Percentiles rank a stretch among this genome's conserved stretches.
phyloP scores from a whole-genome alignment of 1,140 invertebrate genomes.

The Callitettix versicolor region DNA sequence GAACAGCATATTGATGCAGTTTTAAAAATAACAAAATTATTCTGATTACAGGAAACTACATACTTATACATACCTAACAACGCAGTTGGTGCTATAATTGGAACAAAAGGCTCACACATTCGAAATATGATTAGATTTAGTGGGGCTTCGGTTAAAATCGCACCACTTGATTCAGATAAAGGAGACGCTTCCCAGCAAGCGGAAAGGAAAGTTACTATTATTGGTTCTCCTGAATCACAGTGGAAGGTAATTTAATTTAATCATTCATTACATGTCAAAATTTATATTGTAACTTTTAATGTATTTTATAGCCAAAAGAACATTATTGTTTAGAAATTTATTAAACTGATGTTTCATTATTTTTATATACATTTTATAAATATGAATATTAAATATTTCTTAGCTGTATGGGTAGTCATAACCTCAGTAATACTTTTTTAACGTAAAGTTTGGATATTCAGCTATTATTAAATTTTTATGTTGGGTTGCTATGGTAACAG shows the following conservation, averaged over 20 bases:
- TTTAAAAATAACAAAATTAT: slow-evolving; percentile 7
- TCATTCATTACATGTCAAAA: background rate
- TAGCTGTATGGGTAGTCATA: too few relatives aligned
- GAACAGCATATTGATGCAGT: too few relatives aligned
- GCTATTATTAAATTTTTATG: too few relatives aligned
- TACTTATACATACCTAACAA: slow-evolving; percentile 94
- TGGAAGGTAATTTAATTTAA: slow-evolving; percentile 65
- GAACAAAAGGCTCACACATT: slow-evolving; percentile 92
- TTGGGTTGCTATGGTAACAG: too few relatives aligned
- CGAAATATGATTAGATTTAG: slow-evolving; percentile 94
- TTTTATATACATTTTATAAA: too few relatives aligned
- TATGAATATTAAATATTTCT: too few relatives aligned
- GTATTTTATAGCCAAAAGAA: too few relatives aligned
- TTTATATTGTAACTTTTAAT: slow-evolving; percentile 2
- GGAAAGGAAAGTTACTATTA: slow-evolving; percentile 89
- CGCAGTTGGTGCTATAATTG: slow-evolving; percentile 93
- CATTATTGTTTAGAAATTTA: slow-evolving; percentile 16
- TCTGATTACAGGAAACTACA: slow-evolving; percentile 62
- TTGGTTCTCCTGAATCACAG: slow-evolving; percentile 87
- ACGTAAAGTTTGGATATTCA: too few relatives aligned
- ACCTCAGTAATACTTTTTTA: too few relatives aligned
- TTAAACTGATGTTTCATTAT: background rate
- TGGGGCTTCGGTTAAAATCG: slow-evolving; percentile 87
- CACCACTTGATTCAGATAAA: slow-evolving; percentile 72
- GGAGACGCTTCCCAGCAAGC: slow-evolving; percentile 47